phyloP scores from a whole-genome alignment of 37 sponge, comb jelly and placozoan species.

The Chondrosia reniformis region DNA sequence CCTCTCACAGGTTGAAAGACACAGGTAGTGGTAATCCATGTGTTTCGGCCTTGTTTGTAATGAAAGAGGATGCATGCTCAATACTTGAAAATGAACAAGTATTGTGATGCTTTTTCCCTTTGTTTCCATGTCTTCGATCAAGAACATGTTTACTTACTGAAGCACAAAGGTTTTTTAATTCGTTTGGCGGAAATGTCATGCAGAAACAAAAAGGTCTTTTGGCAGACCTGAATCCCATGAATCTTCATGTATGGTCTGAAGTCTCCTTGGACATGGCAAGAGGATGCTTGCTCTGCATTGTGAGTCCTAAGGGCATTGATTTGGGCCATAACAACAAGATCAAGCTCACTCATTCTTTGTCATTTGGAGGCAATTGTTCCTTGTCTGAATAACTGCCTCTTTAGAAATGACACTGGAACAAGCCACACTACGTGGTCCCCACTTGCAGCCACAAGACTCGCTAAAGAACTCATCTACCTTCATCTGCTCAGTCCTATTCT shows the following conservation, averaged over 20 bases:
- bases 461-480: neutral
- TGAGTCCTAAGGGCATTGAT: constrained; percentile 9
- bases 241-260: neutral
- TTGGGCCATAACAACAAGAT: constrained; percentile 16
- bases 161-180: neutral
- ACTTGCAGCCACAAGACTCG: neutral
- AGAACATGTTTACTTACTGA: neutral
- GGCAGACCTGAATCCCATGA: neutral
- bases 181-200: neutral
- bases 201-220: constrained; percentile 12
- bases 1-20: neutral
- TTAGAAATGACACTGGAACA: neutral
- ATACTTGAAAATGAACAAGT: neutral
- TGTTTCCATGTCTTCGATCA: constrained; percentile 26
- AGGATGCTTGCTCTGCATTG: neutral
- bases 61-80: constrained; percentile 10
- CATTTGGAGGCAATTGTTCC: neutral
- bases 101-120: constrained; percentile 4
- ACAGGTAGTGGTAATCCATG: constrained; percentile 32
- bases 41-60: neutral
- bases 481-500: neutral
- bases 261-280: neutral
- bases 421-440: neutral
- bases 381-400: neutral
- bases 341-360: neutral